Conservation (phyloP, 1,140 invertebrate species). For the Drosophila bifasciata region DNA sequence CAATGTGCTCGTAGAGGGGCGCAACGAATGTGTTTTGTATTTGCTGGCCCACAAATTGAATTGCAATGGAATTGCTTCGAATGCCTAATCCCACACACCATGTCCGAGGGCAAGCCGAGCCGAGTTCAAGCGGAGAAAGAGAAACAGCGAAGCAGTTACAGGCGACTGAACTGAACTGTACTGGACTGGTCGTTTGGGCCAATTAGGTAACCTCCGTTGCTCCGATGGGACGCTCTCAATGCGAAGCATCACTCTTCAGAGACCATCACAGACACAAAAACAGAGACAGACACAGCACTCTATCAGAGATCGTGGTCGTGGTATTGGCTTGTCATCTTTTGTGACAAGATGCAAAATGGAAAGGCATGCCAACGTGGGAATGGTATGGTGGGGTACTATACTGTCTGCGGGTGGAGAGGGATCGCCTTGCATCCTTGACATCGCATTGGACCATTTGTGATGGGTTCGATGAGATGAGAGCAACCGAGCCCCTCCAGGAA, state of each 20-base stretch:
- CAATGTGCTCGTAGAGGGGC: conserved; percentile 15
- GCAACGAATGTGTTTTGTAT: conserved; percentile 30
- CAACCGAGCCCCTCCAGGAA: conserved; percentile 62
- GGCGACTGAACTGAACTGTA: conserved; percentile 65
- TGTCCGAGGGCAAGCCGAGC: conserved; percentile 39
- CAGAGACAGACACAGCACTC: conserved; percentile 24
- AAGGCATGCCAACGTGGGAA: conserved; percentile 62
- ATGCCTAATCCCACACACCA: conserved; percentile 49
- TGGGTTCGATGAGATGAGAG: conserved; percentile 6
- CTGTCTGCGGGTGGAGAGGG: conserved; percentile 31
- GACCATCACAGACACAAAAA: conserved; percentile 1
- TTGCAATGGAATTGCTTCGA: conserved; percentile 2
- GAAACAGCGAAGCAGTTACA: conserved; percentile 40
- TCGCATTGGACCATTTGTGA: conserved; percentile 36
- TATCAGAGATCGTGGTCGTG: conserved; percentile 26
- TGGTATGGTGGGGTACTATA: conserved; percentile 3
- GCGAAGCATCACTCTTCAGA: conserved; percentile 30
- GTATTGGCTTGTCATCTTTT: conserved; percentile 69
- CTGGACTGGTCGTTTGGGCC: conserved; percentile 36
- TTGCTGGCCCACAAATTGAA: conserved; percentile 29
- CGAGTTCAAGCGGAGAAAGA: conserved; percentile 46
- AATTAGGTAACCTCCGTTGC: conserved; percentile 66
- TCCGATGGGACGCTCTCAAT: background rate
- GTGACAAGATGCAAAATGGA: conserved; percentile 68
- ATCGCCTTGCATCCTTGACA: conserved; percentile 56